Base-by-base conservation (phyloP, 2,113 vertebrate genomes). In the Anolis carolinensis region DNA sequence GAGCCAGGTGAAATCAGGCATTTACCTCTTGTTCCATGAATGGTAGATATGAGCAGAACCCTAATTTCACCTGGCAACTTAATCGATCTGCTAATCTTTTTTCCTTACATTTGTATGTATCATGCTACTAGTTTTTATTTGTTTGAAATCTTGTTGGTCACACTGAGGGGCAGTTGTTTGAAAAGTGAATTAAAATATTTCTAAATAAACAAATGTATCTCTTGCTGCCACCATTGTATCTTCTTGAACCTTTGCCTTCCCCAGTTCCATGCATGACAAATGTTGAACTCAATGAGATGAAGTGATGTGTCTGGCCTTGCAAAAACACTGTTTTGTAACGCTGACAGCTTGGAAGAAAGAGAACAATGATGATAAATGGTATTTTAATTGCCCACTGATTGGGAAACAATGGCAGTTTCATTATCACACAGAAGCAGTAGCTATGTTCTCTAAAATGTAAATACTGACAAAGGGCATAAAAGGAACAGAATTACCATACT, bases 291-390 rank as follows among this genome's bases (percentile, higher is more conserved):
- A 74, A 39, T 74, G 52, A 83, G 70, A 83, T 81, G 39, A 81
- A 81, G 63, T 73, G 70, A 73, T 74, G 23, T 72, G 70, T 36
- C 70, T 73, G 52, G 71, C 73, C 34, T 62, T 83, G 32, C 50
- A 83, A 83, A 82, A 82, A 72, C 81, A 72, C 20, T 52, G 50
- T 71, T 55, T 82, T 82, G 81, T 72, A 72, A 71, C 50, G 23
- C 67, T 71, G 32, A 73, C 50, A 80, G 27, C 32, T 52, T 59
- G 70, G 52, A 83, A 83, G 34, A 55, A 59, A 55, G 68, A 72
- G n/a, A 72, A 39, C 78, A 55, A 72, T 82, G 68, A 82, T 59
- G 32, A 52, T 72, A 52, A 82, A 16, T 20, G 1, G 13, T 23
- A 79, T 79, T 79, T 79, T 79, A 63, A 79, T 79, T 79, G 55